Evolutionary conservation across 2,113 vertebrate genomes (phyloP), one percentile per base, ranked within the genome.

Genomic region (Chionis minor): DNA sequence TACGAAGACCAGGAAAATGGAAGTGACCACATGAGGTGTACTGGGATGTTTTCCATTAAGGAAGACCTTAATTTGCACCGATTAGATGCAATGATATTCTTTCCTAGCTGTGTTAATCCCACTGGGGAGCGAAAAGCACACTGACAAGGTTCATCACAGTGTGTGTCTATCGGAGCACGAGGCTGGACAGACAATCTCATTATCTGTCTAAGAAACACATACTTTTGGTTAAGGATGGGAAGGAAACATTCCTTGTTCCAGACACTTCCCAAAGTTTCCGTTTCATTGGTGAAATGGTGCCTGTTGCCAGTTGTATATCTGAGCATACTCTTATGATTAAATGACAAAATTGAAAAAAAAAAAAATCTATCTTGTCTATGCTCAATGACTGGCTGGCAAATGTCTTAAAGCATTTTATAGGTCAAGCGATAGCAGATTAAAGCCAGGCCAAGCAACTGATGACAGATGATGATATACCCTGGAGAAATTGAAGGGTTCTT

Each of bases 361-460:
- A 17, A 7, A 35, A 12, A 32, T 3, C 8, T 28, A 5, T 38
- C 62, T 62, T 52, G 13, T 24, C 45, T 58, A 38, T 0, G 0
- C 72, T 80, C 20, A 19, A 6, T 4, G 73, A 9, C 61, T n/a
- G 33, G 28, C 47, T 91, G 42, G 63, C 10, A 92, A 88, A 65
- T 4, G 3, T 20, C 54, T 70, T 33, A 14, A 59, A 80, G 27
- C n/a, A n/a, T 62, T 61, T 66, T 33, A 62, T 2, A 75, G 80
- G 51, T 86, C 54, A 80, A 65, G 40, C 5, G 45, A 15, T 28
- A 67, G 1, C 38, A 61, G 61, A 72, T 65, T 58, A 84, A 89
- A 94, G 52, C 61, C 24, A 65, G 18, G 40, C 32, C 47, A 56
- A 69, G 73, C 26, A 86, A 35, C 28, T 28, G 73, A 42, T 58